Conservation (phyloP, 2,797 vertebrate genomes). For the Lemur catta region DNA sequence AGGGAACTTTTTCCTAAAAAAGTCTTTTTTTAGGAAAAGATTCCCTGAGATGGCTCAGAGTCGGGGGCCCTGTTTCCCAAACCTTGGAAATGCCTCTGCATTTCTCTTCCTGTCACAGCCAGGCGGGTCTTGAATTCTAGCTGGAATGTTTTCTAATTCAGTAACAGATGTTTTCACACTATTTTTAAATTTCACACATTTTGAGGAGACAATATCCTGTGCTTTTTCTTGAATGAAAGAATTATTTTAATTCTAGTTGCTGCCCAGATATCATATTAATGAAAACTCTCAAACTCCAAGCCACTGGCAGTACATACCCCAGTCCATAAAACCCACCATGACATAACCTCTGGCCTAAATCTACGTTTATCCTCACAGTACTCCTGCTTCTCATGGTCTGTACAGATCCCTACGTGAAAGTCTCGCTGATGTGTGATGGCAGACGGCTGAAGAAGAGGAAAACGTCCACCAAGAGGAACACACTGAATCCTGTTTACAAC, state of each 20-base stretch:
- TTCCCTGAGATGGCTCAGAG: not conserved
- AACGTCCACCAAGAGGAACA: conserved; percentile 98
- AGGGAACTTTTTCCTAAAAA: too few species aligned
- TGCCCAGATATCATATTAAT: conserved; percentile 26
- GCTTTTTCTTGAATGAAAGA: conserved; percentile 71
- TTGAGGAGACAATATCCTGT: conserved; percentile 54
- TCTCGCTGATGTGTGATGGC: conserved; percentile 98
- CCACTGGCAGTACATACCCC: not conserved
- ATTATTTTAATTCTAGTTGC: conserved; percentile 59
- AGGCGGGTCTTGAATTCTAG: not conserved
- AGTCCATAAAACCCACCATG: not conserved
- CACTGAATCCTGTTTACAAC: conserved; percentile 98
- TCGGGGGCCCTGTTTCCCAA: rapidly evolving
- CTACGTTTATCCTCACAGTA: conserved; percentile 47
- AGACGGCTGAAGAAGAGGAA: conserved; percentile 98
- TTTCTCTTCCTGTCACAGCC: not conserved
- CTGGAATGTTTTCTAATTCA: conserved; percentile 23
- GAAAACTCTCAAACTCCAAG: conserved; percentile 47
- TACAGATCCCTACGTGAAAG: conserved; percentile 98
- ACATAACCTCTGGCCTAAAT: not conserved
- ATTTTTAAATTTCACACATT: conserved; percentile 73
- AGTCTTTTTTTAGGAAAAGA: not conserved
- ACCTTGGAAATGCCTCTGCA: not conserved
- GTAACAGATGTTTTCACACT: conserved; percentile 64
- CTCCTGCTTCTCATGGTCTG: conserved; percentile 71